These are phyloP conservation scores for Poeciliopsis occidentalis DNA, from an alignment of 2,113 vertebrate genomes.

Conservation along the genomic window DNA sequence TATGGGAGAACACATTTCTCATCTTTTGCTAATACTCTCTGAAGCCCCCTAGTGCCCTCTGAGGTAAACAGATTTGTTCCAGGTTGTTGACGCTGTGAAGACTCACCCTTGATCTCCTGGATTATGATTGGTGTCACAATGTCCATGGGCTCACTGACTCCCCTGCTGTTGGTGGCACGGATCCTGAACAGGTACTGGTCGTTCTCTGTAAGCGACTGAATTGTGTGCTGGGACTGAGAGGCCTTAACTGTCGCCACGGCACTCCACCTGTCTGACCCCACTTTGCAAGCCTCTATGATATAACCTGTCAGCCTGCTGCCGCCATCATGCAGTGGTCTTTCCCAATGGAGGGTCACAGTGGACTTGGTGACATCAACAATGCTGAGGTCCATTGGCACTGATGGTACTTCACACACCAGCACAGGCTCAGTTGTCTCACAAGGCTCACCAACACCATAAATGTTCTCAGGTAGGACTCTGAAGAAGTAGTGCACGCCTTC, in stretches of 20 bases:
- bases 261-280: constrained; percentile 92
- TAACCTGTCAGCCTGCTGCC: constrained; percentile 92
- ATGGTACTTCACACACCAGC: constrained; percentile 92
- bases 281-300: constrained; percentile 91
- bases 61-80: no score
- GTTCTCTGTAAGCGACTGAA: constrained; percentile 91
- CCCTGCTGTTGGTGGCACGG: constrained; percentile 93
- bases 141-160: constrained; percentile 92
- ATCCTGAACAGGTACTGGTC: constrained; percentile 96
- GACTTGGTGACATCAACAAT: constrained; percentile 90
- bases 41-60: no score
- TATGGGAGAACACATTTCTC: no score
- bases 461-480: constrained; percentile 96
- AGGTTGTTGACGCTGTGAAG: neutral
- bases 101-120: constrained; percentile 90
- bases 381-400: constrained; percentile 88
- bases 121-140: constrained; percentile 88
- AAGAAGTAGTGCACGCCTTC: constrained; percentile 95
- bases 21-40: no score
- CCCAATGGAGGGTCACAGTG: constrained; percentile 89
- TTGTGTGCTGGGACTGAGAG: constrained; percentile 83
- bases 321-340: constrained; percentile 91
- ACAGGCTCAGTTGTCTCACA: constrained; percentile 92
- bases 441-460: constrained; percentile 95
- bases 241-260: constrained; percentile 88